Conservation (phyloP, 2,888 invertebrate genomes). For the Eupithecia subfuscata region DNA sequence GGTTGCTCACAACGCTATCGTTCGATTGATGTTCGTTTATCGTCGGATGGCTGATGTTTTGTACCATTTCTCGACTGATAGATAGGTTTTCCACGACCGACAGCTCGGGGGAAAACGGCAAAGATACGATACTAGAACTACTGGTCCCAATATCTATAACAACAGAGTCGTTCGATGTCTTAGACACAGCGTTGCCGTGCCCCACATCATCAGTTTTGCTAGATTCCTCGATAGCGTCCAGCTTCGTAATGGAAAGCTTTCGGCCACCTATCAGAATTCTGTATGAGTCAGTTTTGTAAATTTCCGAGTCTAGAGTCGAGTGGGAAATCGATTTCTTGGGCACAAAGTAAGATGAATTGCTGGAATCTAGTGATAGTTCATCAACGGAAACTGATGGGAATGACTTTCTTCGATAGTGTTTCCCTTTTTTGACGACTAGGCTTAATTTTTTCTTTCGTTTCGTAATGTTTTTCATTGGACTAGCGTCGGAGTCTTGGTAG, state of each 20-base stretch:
- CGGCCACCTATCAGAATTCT: conserved; percentile 60
- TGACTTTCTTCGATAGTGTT: conserved; percentile 50
- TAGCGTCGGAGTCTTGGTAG: conserved; percentile 70
- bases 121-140: conserved; percentile 67
- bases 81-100: conserved; percentile 76
- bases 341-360: conserved; percentile 52
- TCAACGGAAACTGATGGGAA: conserved; percentile 42
- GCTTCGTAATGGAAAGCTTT: conserved; percentile 40
- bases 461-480: conserved; percentile 51
- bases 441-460: conserved; percentile 57
- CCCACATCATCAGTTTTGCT: conserved; percentile 41
- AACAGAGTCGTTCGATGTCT: conserved; percentile 33
- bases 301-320: conserved; percentile 53
- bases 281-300: conserved; percentile 71
- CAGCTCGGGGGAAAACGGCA: conserved; percentile 73
- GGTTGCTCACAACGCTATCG: conserved; percentile 37
- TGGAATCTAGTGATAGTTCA: conserved; percentile 61
- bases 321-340: conserved; percentile 40
- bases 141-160: conserved; percentile 44
- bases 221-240: conserved; percentile 63
- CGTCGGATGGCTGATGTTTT: conserved; percentile 49
- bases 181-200: conserved; percentile 38
- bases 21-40: conserved; percentile 56
- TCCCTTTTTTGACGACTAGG: conserved; percentile 48
- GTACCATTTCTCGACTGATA: conserved; percentile 59